Evolutionary conservation across 2,888 invertebrate species (phyloP), one percentile per base, ranked within the genome.

Genomic region (Mimachlamys varia): DNA sequence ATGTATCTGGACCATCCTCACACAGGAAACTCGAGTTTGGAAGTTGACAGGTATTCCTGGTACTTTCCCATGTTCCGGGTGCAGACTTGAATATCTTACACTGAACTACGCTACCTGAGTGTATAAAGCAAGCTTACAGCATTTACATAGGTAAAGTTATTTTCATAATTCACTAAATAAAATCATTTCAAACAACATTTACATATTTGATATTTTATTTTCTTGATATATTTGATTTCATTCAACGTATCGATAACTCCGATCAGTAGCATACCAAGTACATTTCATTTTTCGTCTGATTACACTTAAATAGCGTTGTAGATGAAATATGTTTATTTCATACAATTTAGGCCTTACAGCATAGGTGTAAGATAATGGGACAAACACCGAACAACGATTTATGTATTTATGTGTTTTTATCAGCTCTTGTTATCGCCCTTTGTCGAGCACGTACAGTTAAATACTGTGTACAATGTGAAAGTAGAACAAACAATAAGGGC

Each of bases 401-500:
- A 76, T 76, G 76, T 33, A 22, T 76, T 76, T 76, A 76, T 76
- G 22, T 7, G 76, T 76, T 27, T n/a, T 76, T 76, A 76, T 76
- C 76, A 76, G 76, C 76, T 33, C 22, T 10, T 76, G 76, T 76
- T 76, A 76, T 76, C 76, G 10, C 76, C 76, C 76, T 76, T 76
- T 10, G 33, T 13, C 12, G 76, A 76, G 10, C 76, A 76, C 27
- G 27, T 76, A 22, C 27, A 76, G 76, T 76, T 15, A 58, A 58
- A 58, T n/a, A 22, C 19, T 76, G 76, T 33, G 76, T 33, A 76
- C 27, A 76, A 76, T 76, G 76, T 76, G 76, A 76, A 76, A 76
- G 76, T 76, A 76, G 76, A 76, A 76, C 76, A 76, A 76, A 76
- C 76, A 76, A 33, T 76, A 76, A 33, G 76, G 76, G 10, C 12